Evolutionary conservation across 2,888 invertebrate genomes (phyloP).

Genomic region (Trachelus troglodyta): DNA sequence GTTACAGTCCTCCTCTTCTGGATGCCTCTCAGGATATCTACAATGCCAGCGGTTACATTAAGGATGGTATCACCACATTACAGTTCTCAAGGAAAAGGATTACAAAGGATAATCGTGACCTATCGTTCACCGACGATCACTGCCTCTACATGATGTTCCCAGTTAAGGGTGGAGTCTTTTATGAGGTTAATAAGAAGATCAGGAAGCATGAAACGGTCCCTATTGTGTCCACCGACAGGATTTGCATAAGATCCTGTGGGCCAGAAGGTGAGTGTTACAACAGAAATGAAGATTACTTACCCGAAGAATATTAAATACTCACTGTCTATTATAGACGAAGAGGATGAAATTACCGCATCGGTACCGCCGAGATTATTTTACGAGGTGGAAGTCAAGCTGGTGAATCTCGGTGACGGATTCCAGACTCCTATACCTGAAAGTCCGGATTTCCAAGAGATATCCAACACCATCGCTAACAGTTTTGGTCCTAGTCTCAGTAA

Average conservation of each 20-base stretch:
- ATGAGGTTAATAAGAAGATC: constrained; percentile 86
- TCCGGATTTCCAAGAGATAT: constrained; percentile 78
- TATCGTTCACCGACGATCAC: constrained; percentile 83
- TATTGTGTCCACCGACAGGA: constrained; percentile 76
- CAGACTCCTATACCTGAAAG: constrained; percentile 79
- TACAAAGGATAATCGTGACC: constrained; percentile 80
- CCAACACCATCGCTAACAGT: constrained; percentile 74
- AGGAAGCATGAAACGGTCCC: constrained; percentile 83
- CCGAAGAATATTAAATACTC: not conserved
- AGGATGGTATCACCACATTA: constrained; percentile 82
- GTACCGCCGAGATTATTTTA: constrained; percentile 77
- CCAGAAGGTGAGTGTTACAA: constrained; percentile 69
- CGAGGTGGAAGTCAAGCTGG: constrained; percentile 78
- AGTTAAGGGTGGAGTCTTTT: constrained; percentile 83
- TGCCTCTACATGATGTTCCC: constrained; percentile 92
- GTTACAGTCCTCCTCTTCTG: constrained; percentile 80
- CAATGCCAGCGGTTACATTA: constrained; percentile 76
- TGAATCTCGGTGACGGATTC: constrained; percentile 82
- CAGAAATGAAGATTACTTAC: not conserved
- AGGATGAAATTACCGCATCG: constrained; percentile 72
- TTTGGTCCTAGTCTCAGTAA: constrained; percentile 72
- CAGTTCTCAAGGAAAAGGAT: constrained; percentile 82
- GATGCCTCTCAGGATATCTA: constrained; percentile 81
- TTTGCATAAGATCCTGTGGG: constrained; percentile 87
- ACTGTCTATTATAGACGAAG: constrained; percentile 63